Evolutionary conservation across 2,888 invertebrate genomes (phyloP).

Genomic region (Acanthosepion esculentum): DNA sequence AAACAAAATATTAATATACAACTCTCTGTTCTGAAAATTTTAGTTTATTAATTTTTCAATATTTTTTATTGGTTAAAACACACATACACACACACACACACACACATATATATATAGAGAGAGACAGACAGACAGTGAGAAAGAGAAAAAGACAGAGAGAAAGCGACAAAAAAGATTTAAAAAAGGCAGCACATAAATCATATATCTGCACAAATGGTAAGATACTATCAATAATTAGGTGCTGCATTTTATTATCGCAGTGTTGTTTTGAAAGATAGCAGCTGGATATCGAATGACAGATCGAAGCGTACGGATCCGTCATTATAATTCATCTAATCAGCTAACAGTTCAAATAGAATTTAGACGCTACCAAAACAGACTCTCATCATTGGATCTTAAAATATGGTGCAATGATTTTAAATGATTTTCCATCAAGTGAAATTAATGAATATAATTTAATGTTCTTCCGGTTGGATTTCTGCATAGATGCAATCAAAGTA

Average conservation of each 20-base stretch:
- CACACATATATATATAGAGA: not conserved
- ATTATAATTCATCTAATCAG: not conserved
- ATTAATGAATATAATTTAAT: not conserved
- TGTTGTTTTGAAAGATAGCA: not conserved
- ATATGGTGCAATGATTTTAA: not conserved
- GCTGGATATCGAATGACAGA: not conserved
- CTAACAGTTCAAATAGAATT: not conserved
- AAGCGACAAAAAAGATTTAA: too few relatives aligned
- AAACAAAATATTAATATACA: too few relatives aligned
- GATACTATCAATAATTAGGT: too few relatives aligned
- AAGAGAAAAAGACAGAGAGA: too few relatives aligned
- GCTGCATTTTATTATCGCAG: too few relatives aligned
- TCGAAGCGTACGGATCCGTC: not conserved
- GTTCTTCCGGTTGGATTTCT: not conserved
- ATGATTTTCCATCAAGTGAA: not conserved
- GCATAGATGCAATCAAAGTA: not conserved
- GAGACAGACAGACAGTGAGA: not conserved
- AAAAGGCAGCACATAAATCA: too few relatives aligned
- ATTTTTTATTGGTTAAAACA: too few relatives aligned
- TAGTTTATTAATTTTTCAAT: too few relatives aligned
- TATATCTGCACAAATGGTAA: too few relatives aligned
- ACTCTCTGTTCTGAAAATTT: too few relatives aligned
- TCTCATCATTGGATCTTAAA: not conserved
- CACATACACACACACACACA: too few relatives aligned
- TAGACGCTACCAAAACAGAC: not conserved